A percentile compares a stretch with the other conserved stretches of the same genome.
Conservation (phyloP, 1,140 invertebrate species). For the Tetramorium simillimum region DNA sequence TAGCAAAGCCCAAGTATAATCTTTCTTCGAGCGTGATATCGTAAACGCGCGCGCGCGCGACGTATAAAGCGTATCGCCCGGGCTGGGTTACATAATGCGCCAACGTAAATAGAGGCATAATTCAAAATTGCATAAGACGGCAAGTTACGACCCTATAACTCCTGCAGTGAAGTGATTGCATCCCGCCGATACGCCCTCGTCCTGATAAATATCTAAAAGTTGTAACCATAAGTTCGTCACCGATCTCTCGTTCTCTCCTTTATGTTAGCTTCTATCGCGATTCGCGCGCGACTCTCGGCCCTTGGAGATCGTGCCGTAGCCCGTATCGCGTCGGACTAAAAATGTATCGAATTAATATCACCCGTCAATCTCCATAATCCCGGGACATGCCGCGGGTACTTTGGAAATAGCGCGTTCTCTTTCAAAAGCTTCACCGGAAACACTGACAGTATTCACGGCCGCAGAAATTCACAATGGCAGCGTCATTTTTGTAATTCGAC, state of each 20-base stretch:
- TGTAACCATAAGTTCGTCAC: constrained; percentile 9
- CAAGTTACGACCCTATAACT: constrained; percentile 51
- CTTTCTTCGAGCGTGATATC: constrained; percentile 59
- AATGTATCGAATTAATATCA: constrained; percentile 58
- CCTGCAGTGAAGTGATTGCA: constrained; percentile 53
- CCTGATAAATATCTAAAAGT: constrained; percentile 48
- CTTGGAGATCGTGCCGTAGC: background rate
- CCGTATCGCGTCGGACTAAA: constrained; percentile 16
- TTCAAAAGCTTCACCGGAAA: constrained; percentile 37
- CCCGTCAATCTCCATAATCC: constrained; percentile 9
- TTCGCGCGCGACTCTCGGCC: background rate
- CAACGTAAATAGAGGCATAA: constrained; percentile 64
- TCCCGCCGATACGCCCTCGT: constrained; percentile 19
- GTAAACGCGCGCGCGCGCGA: constrained; percentile 38
- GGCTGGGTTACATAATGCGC: constrained; percentile 45
- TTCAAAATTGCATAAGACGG: constrained; percentile 69
- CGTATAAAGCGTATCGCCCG: constrained; percentile 60
- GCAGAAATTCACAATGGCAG: constrained; percentile 49
- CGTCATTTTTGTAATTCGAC: constrained; percentile 53
- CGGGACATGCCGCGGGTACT: background rate
- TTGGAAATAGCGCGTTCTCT: constrained; percentile 11
- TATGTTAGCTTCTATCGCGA: background rate
- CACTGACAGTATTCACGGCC: constrained; percentile 1
- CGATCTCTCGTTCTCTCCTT: background rate
- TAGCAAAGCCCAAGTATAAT: constrained; percentile 50